A percentile compares a stretch with the other conserved stretches of the same genome.
These are phyloP conservation scores for Lophotis ruficrista DNA, from an alignment of 2,113 vertebrate genomes.

Conservation along the genomic window DNA sequence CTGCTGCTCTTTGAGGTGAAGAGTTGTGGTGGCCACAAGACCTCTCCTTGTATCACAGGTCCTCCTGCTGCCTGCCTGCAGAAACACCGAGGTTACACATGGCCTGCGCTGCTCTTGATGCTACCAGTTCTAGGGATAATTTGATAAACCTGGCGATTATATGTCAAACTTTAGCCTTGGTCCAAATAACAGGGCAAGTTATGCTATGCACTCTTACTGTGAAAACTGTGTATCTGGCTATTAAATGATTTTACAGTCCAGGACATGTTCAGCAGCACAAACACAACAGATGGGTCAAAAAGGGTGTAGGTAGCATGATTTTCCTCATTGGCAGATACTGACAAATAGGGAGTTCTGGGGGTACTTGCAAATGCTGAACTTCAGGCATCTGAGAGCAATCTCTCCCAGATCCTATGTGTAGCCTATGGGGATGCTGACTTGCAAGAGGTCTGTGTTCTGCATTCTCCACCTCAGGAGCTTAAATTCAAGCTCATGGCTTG, in stretches of 20 bases:
- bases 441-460: neutral
- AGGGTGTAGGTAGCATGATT: neutral
- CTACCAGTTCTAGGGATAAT: neutral
- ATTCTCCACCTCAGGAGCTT: neutral
- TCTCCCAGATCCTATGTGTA: neutral
- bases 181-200: neutral
- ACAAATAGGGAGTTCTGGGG: neutral
- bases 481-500: neutral
- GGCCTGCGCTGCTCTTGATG: neutral
- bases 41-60: neutral
- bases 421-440: neutral
- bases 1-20: neutral
- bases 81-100: accelerated
- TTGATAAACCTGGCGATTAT: neutral
- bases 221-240: neutral
- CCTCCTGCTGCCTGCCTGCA: neutral
- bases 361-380: neutral
- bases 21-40: neutral
- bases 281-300: neutral
- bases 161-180: neutral
- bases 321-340: neutral
- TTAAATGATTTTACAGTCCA: neutral
- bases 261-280: neutral
- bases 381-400: neutral
- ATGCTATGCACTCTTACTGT: neutral